Evolutionary conservation across 2,888 invertebrate genomes (phyloP).

Genomic region (Torymus texanus): DNA sequence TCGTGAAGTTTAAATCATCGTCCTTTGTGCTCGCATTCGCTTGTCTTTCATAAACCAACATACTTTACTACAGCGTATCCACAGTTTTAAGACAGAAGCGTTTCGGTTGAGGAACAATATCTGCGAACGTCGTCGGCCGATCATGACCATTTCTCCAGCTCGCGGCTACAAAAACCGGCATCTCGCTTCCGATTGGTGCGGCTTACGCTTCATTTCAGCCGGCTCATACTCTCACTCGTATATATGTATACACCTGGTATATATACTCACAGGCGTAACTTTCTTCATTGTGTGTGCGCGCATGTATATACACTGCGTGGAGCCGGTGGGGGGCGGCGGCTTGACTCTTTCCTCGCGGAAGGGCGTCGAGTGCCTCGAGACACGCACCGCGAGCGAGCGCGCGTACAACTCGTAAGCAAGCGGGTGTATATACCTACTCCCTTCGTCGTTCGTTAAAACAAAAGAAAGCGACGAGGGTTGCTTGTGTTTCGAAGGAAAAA

Average conservation of each 20-base stretch:
- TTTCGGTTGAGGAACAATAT: too few relatives aligned
- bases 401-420: neutral
- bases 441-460: slow-evolving; percentile 39
- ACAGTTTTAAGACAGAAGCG: too few relatives aligned
- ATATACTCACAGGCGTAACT: slow-evolving; percentile 6
- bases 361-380: slow-evolving; percentile 44
- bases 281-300: slow-evolving; percentile 13
- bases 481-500: neutral
- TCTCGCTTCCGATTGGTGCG: slow-evolving; percentile 43
- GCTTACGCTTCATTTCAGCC: slow-evolving; percentile 44
- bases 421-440: neutral
- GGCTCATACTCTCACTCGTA: neutral
- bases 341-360: slow-evolving; percentile 38
- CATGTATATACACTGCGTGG: neutral
- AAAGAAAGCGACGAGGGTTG: slow-evolving; percentile 19
- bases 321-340: neutral
- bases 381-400: slow-evolving; percentile 18
- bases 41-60: too few relatives aligned
- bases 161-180: slow-evolving; percentile 48
- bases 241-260: neutral
- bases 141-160: neutral
- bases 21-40: too few relatives aligned
- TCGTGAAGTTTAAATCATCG: too few relatives aligned
- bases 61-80: too few relatives aligned
- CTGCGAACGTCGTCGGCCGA: neutral